Evolutionary conservation across 2,888 invertebrate genomes (phyloP).

Genomic region (Agrochola circellaris): DNA sequence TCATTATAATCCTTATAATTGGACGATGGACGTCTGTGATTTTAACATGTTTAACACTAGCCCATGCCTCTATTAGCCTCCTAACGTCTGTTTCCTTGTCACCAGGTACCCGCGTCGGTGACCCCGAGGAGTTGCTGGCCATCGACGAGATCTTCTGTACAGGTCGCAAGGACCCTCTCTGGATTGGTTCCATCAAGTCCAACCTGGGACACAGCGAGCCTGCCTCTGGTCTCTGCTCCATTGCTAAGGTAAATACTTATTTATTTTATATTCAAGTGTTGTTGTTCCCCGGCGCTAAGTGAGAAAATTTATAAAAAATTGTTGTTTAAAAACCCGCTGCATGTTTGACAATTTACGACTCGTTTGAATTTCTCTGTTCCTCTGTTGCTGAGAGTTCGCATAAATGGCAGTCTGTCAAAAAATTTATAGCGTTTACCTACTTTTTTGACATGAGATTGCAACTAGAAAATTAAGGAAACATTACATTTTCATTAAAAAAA

Average conservation of each 20-base stretch:
- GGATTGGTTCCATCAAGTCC: constrained; percentile 97
- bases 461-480: too few species aligned
- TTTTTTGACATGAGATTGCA: background rate
- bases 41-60: background rate
- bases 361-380: background rate
- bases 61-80: background rate
- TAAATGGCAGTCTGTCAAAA: background rate
- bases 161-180: constrained; percentile 93
- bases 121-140: constrained; percentile 97
- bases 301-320: too few species aligned
- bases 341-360: too few species aligned
- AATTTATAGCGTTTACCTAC: background rate
- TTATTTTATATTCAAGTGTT: background rate
- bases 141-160: constrained; percentile 95
- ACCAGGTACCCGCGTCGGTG: constrained; percentile 94
- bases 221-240: constrained; percentile 94
- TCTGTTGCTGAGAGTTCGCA: too few species aligned
- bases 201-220: constrained; percentile 98
- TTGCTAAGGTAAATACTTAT: constrained; percentile 92
- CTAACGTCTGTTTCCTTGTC: constrained; percentile 35
- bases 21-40: background rate
- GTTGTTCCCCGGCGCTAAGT: background rate
- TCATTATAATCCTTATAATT: background rate
- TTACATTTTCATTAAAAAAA: too few species aligned
- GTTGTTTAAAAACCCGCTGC: too few species aligned